Conservation (phyloP, 2,797 vertebrate species). For the Dromococcyx pavoninus region DNA sequence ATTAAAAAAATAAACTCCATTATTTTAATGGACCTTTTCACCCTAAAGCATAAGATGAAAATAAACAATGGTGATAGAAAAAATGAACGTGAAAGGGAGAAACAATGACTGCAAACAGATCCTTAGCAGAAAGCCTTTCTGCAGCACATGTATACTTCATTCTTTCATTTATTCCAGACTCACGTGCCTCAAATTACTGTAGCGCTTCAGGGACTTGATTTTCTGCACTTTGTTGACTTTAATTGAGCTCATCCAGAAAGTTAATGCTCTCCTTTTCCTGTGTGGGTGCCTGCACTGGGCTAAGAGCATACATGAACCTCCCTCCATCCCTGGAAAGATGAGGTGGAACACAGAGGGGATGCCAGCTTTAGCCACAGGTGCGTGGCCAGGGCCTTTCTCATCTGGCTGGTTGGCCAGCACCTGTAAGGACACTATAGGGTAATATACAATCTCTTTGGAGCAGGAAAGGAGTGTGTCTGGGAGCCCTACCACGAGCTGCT, state of each 20-base stretch:
- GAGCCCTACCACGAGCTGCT: neutral
- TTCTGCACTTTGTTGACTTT: neutral
- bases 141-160: neutral
- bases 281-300: rapidly evolving
- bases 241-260: neutral
- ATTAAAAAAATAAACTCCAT: neutral
- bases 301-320: neutral
- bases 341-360: neutral
- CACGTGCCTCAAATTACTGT: neutral
- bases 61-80: neutral
- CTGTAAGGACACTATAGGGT: neutral
- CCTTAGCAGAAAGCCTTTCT: neutral
- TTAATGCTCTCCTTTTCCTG: neutral
- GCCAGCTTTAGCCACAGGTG: neutral
- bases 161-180: neutral
- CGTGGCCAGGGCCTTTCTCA: neutral
- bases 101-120: neutral
- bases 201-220: neutral
- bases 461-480: neutral
- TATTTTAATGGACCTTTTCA: neutral
- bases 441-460: neutral
- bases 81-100: neutral
- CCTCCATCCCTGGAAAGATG: neutral
- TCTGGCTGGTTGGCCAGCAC: neutral
- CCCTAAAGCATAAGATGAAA: neutral